Conservation (phyloP, 2,113 vertebrate species). For the Lophura nycthemera region DNA sequence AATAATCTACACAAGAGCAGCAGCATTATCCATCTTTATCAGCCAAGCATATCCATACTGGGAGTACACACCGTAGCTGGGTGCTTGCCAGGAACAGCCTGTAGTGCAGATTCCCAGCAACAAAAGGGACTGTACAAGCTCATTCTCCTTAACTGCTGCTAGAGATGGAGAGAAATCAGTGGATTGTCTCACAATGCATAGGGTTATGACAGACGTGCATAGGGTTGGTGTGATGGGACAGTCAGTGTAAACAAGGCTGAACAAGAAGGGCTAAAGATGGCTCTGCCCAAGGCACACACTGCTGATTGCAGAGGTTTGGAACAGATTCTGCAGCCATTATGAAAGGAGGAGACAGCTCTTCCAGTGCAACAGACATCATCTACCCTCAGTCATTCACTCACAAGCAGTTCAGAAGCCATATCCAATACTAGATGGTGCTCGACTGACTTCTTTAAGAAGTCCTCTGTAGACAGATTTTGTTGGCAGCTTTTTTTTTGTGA, state of each 20-base stretch:
- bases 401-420: not conserved
- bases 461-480: not conserved
- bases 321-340: not conserved
- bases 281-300: not conserved
- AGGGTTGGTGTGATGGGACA: not conserved
- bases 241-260: not conserved
- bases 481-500: not conserved
- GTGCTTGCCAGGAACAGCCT: not conserved
- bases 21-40: not conserved
- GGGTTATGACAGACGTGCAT: not conserved
- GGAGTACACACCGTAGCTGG: not conserved
- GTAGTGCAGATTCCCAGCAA: not conserved
- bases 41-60: not conserved
- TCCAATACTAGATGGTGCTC: not conserved
- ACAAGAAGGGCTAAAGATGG: not conserved
- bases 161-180: not conserved
- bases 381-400: not conserved
- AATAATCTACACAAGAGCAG: not conserved
- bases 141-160: not conserved
- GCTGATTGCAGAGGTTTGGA: not conserved
- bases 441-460: not conserved
- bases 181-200: not conserved
- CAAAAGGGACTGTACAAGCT: too few relatives aligned
- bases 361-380: not conserved
- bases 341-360: not conserved